Conservation (phyloP, 2,888 invertebrate genomes). For the Cheilosia variabilis region DNA sequence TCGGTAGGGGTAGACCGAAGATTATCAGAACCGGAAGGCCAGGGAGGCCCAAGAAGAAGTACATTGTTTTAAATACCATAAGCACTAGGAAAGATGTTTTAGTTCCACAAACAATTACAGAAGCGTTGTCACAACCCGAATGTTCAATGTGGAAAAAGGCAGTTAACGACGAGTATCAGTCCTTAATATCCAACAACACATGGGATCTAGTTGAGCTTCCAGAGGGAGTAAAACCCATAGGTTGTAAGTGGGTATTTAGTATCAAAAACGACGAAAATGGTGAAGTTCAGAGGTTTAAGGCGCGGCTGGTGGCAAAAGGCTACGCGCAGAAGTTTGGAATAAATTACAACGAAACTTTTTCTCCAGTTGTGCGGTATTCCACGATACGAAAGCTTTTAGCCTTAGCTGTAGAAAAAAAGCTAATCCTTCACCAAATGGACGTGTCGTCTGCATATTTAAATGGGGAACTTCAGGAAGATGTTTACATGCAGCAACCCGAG, state of each 20-base stretch:
- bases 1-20: slow-evolving; percentile 2
- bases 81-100: background rate
- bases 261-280: slow-evolving; percentile 40
- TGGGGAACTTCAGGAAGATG: slow-evolving; percentile 63
- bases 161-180: slow-evolving; percentile 12
- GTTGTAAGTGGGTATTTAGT: slow-evolving; percentile 45
- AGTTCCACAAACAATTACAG: slow-evolving; percentile 22
- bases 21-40: background rate
- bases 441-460: slow-evolving; percentile 75
- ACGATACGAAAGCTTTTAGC: slow-evolving; percentile 67
- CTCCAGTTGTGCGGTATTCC: slow-evolving; percentile 66
- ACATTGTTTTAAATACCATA: background rate
- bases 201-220: slow-evolving; percentile 31
- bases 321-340: slow-evolving; percentile 56
- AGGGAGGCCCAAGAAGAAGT: background rate
- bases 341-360: slow-evolving; percentile 69
- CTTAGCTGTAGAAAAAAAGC: slow-evolving; percentile 66
- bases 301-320: slow-evolving; percentile 67
- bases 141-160: slow-evolving; percentile 10
- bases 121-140: slow-evolving; percentile 13
- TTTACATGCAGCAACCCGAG: slow-evolving; percentile 75
- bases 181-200: slow-evolving; percentile 9
- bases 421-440: slow-evolving; percentile 75
- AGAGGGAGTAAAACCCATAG: background rate
- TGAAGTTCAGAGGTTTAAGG: slow-evolving; percentile 41